Base-by-base conservation (phyloP, 2,113 vertebrate genomes). In the Elgaria multicarinata region DNA sequence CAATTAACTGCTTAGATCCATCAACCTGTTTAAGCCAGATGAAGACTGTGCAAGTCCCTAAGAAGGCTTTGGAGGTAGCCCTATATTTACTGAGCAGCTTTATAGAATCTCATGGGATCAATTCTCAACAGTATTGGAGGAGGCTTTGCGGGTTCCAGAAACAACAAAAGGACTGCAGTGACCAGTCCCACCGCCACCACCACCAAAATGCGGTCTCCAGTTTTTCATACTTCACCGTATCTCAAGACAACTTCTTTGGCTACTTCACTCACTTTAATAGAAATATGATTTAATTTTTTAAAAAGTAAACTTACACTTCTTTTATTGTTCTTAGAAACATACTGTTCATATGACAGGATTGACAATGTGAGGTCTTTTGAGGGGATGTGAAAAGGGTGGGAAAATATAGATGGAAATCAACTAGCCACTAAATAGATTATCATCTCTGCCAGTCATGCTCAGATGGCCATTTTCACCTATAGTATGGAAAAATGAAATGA, bases 371-470 rank as follows among this genome's bases (percentile, higher is more conserved):
- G 87, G 84, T 6, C 13, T 77, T 90, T 69, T 80, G 84, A 76
- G 33, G 22, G 86, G 28, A 24, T 12, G 44, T 83, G 79, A 88
- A 42, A 90, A 91, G 64, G 90, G 46, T 82, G 82, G 92, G 53
- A 92, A 90, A 83, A 90, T 76, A 89, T 64, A 72, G 83, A 83
- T 79, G 82, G 81, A 91, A 92, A 92, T 90, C 88, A 91, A 90
- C 80, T 58, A 87, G 78, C 88, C 86, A 83, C 88, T 82, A 87
- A 77, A 88, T 44, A 76, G 90, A 90, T 83, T 55, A 84, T 91
- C 82, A 91, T 92, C 93, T 94, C 91, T 87, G 64, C 62, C 67
- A 74, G 86, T 83, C 83, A 93, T 90, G 62, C 83, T 89, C 89
- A 69, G 31, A 92, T 76, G 53, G 80, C 67, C 89, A 89, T 69